Conservation (phyloP, 1,140 invertebrate genomes). For the Drosophila sp. region DNA sequence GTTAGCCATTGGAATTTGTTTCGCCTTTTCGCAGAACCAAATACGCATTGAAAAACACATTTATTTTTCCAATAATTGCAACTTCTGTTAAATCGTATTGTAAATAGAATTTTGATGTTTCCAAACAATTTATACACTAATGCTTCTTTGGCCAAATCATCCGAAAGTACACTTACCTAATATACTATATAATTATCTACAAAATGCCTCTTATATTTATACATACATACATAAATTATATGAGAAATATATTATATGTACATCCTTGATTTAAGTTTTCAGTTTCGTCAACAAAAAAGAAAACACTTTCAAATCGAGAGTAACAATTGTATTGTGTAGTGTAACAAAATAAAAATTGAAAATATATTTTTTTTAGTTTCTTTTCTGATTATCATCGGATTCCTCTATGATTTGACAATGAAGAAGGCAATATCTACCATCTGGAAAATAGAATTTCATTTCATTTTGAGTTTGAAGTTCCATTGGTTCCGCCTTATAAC, state of each 20-base stretch:
- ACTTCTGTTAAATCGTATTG: background rate
- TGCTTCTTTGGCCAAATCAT: background rate
- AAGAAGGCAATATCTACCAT: background rate
- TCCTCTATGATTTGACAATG: background rate
- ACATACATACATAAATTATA: background rate
- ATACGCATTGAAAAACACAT: background rate
- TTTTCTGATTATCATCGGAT: background rate
- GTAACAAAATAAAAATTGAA: background rate
- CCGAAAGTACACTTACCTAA: constrained; percentile 4
- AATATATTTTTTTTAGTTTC: background rate
- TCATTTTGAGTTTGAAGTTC: background rate
- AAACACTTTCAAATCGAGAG: background rate
- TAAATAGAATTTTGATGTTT: constrained; percentile 3
- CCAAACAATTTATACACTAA: background rate
- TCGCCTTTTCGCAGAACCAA: background rate
- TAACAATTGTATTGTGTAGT: background rate
- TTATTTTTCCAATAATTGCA: background rate
- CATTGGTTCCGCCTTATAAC: too few relatives aligned
- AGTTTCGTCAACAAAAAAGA: background rate
- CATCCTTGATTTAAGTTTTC: background rate
- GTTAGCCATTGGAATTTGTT: background rate
- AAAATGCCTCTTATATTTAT: constrained; percentile 9
- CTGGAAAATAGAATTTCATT: background rate
- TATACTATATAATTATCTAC: background rate
- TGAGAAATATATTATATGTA: constrained; percentile 3